These are phyloP conservation scores for Volucella inflata DNA, from an alignment of 2,888 invertebrate genomes.

Conservation along the genomic window DNA sequence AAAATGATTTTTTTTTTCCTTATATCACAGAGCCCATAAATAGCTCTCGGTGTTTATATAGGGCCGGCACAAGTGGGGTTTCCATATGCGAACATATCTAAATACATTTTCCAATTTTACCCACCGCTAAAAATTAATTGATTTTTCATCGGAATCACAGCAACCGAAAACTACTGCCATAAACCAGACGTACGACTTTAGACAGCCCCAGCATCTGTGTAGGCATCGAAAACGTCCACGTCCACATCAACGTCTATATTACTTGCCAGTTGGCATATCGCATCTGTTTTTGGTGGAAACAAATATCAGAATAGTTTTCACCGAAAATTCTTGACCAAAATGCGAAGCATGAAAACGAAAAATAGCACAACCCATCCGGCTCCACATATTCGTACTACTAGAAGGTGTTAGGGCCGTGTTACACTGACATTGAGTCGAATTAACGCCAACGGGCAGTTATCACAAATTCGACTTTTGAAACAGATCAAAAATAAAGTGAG, in stretches of 20 bases:
- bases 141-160: slow-evolving; percentile 72
- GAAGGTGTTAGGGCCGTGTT: slow-evolving; percentile 8
- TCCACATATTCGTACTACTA: not conserved
- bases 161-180: slow-evolving; percentile 13
- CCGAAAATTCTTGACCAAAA: slow-evolving; percentile 8
- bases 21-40: slow-evolving; percentile 30
- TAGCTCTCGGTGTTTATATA: slow-evolving; percentile 5
- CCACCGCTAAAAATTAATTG: slow-evolving; percentile 68
- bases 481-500: slow-evolving; percentile 3
- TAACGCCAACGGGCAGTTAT: slow-evolving; percentile 13
- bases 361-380: not conserved
- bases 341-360: slow-evolving; percentile 20
- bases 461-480: slow-evolving; percentile 2
- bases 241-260: no score
- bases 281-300: slow-evolving; percentile 32
- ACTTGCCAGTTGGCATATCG: no score
- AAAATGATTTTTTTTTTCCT: slow-evolving; percentile 25
- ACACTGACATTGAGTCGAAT: slow-evolving; percentile 25
- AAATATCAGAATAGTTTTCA: slow-evolving; percentile 37
- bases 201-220: slow-evolving; percentile 12
- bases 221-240: no score
- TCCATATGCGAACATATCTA: slow-evolving; percentile 12
- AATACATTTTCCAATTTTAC: slow-evolving; percentile 56
- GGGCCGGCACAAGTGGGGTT: not conserved
- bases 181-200: slow-evolving; percentile 26